phyloP scores from a whole-genome alignment of 2,888 invertebrate genomes.

The Platycheirus rosarum region DNA sequence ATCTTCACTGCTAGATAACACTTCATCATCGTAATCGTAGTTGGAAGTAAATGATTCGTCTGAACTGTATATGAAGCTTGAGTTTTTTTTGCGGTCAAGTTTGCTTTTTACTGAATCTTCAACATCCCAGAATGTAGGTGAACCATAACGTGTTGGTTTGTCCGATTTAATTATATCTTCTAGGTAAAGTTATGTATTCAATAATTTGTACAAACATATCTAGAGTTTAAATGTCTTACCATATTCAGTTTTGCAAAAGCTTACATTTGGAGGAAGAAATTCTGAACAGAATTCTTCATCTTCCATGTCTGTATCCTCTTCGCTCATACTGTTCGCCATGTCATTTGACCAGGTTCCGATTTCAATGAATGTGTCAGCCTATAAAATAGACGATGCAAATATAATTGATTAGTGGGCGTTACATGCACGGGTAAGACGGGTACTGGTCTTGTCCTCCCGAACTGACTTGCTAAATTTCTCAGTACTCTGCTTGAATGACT shows the following conservation, averaged over 20 bases:
- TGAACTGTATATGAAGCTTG: slow-evolving; percentile 79
- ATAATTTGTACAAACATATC: neutral
- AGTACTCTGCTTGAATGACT: too few species aligned
- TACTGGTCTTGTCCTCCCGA: too few species aligned
- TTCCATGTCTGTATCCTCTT: slow-evolving; percentile 77
- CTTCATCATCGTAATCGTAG: slow-evolving; percentile 81
- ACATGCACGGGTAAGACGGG: too few species aligned
- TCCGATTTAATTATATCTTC: slow-evolving; percentile 79
- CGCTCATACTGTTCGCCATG: slow-evolving; percentile 87
- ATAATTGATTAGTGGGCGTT: too few species aligned
- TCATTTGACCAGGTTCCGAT: slow-evolving; percentile 97
- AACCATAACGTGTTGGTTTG: slow-evolving; percentile 81
- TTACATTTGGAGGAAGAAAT: slow-evolving; percentile 86
- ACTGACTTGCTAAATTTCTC: too few species aligned
- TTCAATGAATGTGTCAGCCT: slow-evolving; percentile 86
- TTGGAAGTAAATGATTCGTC: slow-evolving; percentile 85
- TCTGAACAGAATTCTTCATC: slow-evolving; percentile 84
- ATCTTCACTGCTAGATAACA: slow-evolving; percentile 82
- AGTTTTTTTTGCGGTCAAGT: slow-evolving; percentile 59
- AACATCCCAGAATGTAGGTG: slow-evolving; percentile 82
- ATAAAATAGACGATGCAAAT: slow-evolving; percentile 18
- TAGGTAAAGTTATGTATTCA: too few species aligned
- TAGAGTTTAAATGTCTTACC: slow-evolving; percentile 78
- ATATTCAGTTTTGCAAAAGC: slow-evolving; percentile 85
- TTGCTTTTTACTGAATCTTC: slow-evolving; percentile 74